Evolutionary conservation across 2,113 vertebrate species (phyloP).

Genomic region (Oostethus manadensis): DNA sequence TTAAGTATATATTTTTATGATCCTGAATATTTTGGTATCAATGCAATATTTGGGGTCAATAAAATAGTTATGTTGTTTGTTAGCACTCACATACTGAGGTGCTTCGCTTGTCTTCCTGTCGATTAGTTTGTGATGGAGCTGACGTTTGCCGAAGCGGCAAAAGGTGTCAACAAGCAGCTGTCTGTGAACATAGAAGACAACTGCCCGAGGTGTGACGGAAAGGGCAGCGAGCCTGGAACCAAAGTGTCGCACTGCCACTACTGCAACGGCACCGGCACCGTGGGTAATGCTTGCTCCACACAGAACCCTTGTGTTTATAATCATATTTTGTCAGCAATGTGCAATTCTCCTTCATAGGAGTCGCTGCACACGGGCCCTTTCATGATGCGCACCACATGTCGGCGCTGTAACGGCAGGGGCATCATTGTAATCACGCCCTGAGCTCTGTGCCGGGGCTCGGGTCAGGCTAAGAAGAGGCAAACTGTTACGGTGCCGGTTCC

Average conservation of each 20-base stretch:
- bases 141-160: conserved; percentile 89
- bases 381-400: conserved; percentile 85
- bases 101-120: neutral
- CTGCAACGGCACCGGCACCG: conserved; percentile 89
- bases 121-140: conserved; percentile 90
- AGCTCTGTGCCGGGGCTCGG: conserved; percentile 77
- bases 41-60: too few species aligned
- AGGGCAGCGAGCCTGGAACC: conserved; percentile 85
- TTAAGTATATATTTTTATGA: too few species aligned
- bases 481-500: conserved; percentile 85
- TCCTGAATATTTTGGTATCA: too few species aligned
- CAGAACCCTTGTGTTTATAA: neutral
- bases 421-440: conserved; percentile 79
- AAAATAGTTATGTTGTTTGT: too few species aligned
- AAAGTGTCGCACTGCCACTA: conserved; percentile 83
- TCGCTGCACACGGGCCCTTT: conserved; percentile 86
- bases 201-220: conserved; percentile 83
- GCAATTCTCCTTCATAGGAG: conserved; percentile 70
- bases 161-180: conserved; percentile 87
- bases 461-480: conserved; percentile 85
- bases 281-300: conserved; percentile 48
- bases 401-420: conserved; percentile 83
- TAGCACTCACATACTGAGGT: too few species aligned
- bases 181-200: conserved; percentile 77
- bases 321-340: neutral